Base-by-base conservation (phyloP, 2,888 invertebrate species). In the Scaptomyza polygonia region DNA sequence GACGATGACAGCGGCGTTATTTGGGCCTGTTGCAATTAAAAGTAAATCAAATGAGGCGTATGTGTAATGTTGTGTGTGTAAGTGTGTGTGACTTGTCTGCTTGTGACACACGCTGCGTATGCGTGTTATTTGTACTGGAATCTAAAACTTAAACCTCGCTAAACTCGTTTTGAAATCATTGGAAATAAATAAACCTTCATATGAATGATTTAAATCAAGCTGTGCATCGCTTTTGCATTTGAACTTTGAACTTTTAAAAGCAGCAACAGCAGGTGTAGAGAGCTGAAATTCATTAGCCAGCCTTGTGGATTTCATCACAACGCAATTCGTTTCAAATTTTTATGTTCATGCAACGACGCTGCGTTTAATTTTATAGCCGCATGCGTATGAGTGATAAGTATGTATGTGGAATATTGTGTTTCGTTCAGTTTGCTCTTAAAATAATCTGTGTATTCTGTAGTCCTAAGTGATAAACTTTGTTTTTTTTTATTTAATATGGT, bases 11-110 rank as follows among this genome's bases (percentile, higher is more conserved):
- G 27, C 40, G 64, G 59, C 32, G 47, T 36, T 30, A 40, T 36
- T 43, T 45, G 59, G 16, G 21, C 12, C 29, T 45, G 49, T 8
- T 18, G 12, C 70, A 79, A 79, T 69, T 67, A 69, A 25, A 59
- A 42, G 21, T 53, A 54, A 39, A 49, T 36, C 30, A 27, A 11
- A 43, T 39, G 30, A 6, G 34, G 63, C 57, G 76, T 68, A 59
- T 72, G 68, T 58, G 57, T 59, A 45, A 52, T 52, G 51, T 72
- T 36, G 14, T 39, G 14, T 14, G 36, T 54, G 14, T 21, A 14
- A 9, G 14, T 39, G 14, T 14, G 36, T 54, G 14, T 21, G 21
- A 9, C 6, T 1, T 55, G 29, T 14, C 18, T 14, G 39, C 47
- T 42, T 49, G 48, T 27, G 55, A n/a, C 25, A 6, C 42, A 65